Evolutionary conservation across 2,888 invertebrate genomes (phyloP).

Genomic region (Caenorhabditis sp.): DNA sequence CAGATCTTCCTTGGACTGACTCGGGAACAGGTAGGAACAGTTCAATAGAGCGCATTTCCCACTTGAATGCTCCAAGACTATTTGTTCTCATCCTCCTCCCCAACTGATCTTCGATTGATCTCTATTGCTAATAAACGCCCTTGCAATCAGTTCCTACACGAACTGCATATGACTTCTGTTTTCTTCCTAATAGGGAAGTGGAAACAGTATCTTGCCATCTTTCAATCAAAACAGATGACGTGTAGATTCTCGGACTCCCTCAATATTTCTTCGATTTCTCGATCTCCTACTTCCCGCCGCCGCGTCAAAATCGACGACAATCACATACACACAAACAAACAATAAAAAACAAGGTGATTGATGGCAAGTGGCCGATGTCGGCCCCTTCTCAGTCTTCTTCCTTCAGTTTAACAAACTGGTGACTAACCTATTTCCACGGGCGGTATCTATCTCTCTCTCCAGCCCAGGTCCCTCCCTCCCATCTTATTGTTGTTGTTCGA

Average conservation of each 20-base stretch:
- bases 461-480: too few species aligned
- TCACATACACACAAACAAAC: conserved; percentile 41
- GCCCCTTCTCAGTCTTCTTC: not conserved
- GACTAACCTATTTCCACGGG: conserved; percentile 36
- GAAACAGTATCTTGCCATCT: not conserved
- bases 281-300: not conserved
- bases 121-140: conserved; percentile 12
- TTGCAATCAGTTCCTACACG: conserved; percentile 1
- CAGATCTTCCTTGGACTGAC: too few species aligned
- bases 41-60: not conserved
- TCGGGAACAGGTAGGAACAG: too few species aligned
- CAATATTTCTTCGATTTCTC: conserved; percentile 2
- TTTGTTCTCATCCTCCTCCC: not conserved
- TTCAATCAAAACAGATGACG: not conserved
- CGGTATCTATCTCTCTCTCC: not conserved
- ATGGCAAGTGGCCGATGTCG: conserved; percentile 28
- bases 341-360: conserved; percentile 58
- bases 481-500: conserved; percentile 39
- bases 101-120: conserved; percentile 28
- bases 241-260: not conserved
- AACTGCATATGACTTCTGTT: too few species aligned
- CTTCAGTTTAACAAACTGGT: conserved; percentile 34
- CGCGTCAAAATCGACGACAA: conserved; percentile 4
- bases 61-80: not conserved
- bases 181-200: not conserved